A percentile compares a stretch with the other conserved stretches of the same genome.
phyloP scores from a whole-genome alignment of 2,888 invertebrate genomes.

The Acleris emargana region DNA sequence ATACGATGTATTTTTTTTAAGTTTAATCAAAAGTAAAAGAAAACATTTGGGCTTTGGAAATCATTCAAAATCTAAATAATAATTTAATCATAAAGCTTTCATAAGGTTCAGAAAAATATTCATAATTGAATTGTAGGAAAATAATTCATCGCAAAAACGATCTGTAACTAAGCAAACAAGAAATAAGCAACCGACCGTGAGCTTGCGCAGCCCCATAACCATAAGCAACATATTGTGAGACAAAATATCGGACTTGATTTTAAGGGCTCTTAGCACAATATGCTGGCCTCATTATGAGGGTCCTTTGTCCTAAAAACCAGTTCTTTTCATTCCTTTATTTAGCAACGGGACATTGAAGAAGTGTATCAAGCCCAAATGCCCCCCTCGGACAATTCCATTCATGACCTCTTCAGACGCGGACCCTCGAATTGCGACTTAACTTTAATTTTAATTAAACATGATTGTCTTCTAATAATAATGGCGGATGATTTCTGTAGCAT shows the following conservation, averaged over 20 bases:
- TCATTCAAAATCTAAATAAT: too few species aligned
- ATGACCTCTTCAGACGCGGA: conserved; percentile 65
- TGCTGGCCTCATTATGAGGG: conserved; percentile 82
- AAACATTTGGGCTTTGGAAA: too few species aligned
- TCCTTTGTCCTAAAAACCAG: conserved; percentile 82
- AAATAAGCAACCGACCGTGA: conserved; percentile 35
- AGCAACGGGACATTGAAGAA: conserved; percentile 74
- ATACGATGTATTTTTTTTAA: too few species aligned
- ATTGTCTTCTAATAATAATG: conserved; percentile 53
- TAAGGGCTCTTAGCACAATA: conserved; percentile 78
- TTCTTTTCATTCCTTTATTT: conserved; percentile 71
- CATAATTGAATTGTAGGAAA: too few species aligned
- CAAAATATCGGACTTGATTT: conserved; percentile 64
- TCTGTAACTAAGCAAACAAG: conserved; percentile 24
- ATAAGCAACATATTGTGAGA: conserved; percentile 74
- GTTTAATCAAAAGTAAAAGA: too few species aligned
- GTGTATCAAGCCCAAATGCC: conserved; percentile 80
- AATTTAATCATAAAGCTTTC: too few species aligned
- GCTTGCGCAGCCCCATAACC: conserved; percentile 61
- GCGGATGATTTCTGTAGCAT: conserved; percentile 3
- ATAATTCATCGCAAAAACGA: neutral
- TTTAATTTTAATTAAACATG: conserved; percentile 70
- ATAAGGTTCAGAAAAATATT: too few species aligned
- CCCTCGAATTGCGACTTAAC: conserved; percentile 60
- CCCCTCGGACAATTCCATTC: conserved; percentile 69